A percentile compares a stretch with the other conserved stretches of the same genome.
Conservation (phyloP, 2,797 vertebrate genomes). For the Aphelocoma californica region DNA sequence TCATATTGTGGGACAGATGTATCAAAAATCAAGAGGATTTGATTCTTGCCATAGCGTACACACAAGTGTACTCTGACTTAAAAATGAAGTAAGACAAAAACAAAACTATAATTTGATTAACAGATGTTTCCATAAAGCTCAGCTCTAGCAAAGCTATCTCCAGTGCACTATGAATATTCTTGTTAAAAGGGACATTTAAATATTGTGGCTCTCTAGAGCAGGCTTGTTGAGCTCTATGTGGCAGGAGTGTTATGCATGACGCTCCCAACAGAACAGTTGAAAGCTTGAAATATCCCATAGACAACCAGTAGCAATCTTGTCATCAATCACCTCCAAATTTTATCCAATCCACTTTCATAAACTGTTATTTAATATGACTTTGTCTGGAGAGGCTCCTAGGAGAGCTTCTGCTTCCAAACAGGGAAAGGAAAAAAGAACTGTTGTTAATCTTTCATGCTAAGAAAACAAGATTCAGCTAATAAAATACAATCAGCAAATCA, state of each 20-base stretch:
- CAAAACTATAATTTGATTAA: background rate
- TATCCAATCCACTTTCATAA: slow-evolving; percentile 56
- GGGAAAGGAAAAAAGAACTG: background rate
- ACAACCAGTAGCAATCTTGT: slow-evolving; percentile 55
- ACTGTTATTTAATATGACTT: slow-evolving; percentile 58
- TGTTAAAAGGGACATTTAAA: slow-evolving; percentile 16
- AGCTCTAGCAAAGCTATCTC: background rate
- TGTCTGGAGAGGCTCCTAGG: slow-evolving; percentile 44
- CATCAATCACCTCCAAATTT: slow-evolving; percentile 66
- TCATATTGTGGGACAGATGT: background rate
- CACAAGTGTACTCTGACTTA: background rate
- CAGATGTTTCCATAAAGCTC: slow-evolving; percentile 3
- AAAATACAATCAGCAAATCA: slow-evolving; percentile 63
- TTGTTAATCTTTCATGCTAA: slow-evolving; percentile 50
- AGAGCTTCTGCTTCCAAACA: slow-evolving; percentile 44
- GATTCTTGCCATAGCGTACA: background rate
- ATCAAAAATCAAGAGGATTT: background rate
- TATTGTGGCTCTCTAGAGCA: background rate
- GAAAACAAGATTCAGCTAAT: slow-evolving; percentile 51
- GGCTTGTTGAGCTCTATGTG: background rate
- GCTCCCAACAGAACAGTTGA: slow-evolving; percentile 58
- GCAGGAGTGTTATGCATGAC: background rate
- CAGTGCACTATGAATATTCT: background rate
- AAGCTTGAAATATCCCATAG: slow-evolving; percentile 36
- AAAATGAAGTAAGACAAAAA: background rate